These are phyloP conservation scores for Drosophila parvula DNA, from an alignment of 1,140 invertebrate species.

Conservation along the genomic window DNA sequence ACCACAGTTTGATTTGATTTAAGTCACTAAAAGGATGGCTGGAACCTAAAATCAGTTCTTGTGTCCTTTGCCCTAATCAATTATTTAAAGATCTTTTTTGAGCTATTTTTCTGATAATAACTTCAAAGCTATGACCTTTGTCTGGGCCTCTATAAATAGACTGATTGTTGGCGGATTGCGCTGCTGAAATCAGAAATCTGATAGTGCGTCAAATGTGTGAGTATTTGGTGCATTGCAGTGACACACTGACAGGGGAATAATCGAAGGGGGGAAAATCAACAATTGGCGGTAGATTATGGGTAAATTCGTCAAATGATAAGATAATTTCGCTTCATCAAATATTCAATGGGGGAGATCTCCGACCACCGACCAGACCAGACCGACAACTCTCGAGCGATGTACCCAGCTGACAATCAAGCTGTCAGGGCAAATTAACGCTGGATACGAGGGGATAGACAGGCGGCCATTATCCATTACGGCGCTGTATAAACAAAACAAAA, in stretches of 20 bases:
- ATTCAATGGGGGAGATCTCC: constrained; percentile 28
- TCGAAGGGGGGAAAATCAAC: constrained; percentile 42
- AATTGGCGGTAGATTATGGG: constrained; percentile 60
- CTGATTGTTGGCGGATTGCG: constrained; percentile 1
- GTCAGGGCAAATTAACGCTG: constrained; percentile 66
- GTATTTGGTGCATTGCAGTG: constrained; percentile 20
- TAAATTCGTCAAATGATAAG: constrained; percentile 63
- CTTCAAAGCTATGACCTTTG: constrained; percentile 37
- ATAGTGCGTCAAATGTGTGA: neutral
- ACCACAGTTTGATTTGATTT: constrained; percentile 1
- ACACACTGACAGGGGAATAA: neutral
- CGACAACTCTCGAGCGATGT: constrained; percentile 5
- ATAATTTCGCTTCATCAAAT: constrained; percentile 62
- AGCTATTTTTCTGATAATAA: constrained; percentile 19
- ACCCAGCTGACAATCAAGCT: constrained; percentile 64
- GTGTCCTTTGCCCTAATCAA: constrained; percentile 11
- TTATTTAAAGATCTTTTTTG: constrained; percentile 10
- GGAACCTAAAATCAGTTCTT: neutral
- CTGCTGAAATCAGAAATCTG: constrained; percentile 19
- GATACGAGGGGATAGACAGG: constrained; percentile 24
- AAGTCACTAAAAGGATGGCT: neutral
- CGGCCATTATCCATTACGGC: constrained; percentile 36
- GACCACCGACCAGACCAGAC: neutral
- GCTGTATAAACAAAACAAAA: constrained; percentile 39
- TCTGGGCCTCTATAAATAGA: constrained; percentile 25